phyloP scores from a whole-genome alignment of 2,113 vertebrate genomes.

The Mus musculus region DNA sequence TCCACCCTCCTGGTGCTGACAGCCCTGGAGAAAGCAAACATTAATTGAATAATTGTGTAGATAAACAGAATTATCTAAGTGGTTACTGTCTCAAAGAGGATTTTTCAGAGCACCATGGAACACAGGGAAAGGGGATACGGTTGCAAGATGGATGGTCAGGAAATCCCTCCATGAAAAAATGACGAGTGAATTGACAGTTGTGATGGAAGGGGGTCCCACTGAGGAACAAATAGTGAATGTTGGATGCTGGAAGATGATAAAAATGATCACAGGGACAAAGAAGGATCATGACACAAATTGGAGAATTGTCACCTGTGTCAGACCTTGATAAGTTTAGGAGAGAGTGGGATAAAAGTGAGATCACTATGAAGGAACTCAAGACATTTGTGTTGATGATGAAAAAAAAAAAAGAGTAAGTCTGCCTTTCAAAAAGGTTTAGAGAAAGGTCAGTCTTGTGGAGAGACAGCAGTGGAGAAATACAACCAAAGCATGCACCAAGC shows the following conservation, averaged over 20 bases:
- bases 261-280: not conserved
- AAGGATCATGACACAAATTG: not conserved
- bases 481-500: not conserved
- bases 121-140: too few species aligned
- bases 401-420: not conserved
- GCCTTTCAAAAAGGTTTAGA: constrained; percentile 34
- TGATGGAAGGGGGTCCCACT: not conserved
- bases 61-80: not conserved
- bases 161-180: not conserved
- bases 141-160: too few species aligned
- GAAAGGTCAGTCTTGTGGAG: not conserved
- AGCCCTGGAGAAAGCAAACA: not conserved
- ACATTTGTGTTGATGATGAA: not conserved
- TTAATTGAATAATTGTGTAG: not conserved
- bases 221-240: not conserved
- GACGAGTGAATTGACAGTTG: not conserved
- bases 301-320: not conserved
- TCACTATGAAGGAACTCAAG: not conserved
- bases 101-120: not conserved
- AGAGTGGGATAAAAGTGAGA: not conserved
- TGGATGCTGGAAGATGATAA: not conserved
- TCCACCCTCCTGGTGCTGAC: not conserved
- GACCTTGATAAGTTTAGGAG: not conserved
- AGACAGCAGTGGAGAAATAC: not conserved
- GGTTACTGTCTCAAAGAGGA: not conserved